Percentiles rank a stretch among this genome's conserved stretches.
Evolutionary conservation across 53 echinoderm and acorn worm species (phyloP).

Genomic region (Mesocentrotus franciscanus): DNA sequence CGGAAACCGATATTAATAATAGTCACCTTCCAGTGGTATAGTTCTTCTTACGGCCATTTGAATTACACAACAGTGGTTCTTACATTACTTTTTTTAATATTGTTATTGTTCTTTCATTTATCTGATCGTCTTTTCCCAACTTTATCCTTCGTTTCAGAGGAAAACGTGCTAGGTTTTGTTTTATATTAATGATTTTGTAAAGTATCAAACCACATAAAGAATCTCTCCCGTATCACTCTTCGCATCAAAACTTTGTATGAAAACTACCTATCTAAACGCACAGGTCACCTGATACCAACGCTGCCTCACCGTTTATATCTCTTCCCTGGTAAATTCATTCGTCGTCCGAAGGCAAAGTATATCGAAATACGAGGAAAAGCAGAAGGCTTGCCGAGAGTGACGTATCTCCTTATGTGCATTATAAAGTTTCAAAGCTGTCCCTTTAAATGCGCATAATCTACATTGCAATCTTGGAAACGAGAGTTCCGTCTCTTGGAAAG

Average conservation of each 20-base stretch:
- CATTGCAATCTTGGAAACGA: constrained; percentile 26
- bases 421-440: constrained; percentile 27
- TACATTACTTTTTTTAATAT: no score
- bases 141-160: no score
- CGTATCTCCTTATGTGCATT: background rate
- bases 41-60: no score
- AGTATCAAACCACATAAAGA: no score
- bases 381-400: background rate
- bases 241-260: background rate
- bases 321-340: constrained; percentile 22
- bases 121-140: no score
- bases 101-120: no score
- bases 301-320: background rate
- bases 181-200: no score
- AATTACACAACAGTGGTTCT: no score
- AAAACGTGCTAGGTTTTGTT: no score
- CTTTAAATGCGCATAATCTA: constrained; percentile 52
- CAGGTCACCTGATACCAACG: background rate
- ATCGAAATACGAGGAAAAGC: background rate
- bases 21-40: no score
- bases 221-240: background rate
- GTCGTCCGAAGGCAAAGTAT: background rate
- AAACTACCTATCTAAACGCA: background rate
- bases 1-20: no score
- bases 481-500: constrained; percentile 38